Base-by-base conservation (phyloP, 2,888 invertebrate genomes). In the Aplocera efformata region DNA sequence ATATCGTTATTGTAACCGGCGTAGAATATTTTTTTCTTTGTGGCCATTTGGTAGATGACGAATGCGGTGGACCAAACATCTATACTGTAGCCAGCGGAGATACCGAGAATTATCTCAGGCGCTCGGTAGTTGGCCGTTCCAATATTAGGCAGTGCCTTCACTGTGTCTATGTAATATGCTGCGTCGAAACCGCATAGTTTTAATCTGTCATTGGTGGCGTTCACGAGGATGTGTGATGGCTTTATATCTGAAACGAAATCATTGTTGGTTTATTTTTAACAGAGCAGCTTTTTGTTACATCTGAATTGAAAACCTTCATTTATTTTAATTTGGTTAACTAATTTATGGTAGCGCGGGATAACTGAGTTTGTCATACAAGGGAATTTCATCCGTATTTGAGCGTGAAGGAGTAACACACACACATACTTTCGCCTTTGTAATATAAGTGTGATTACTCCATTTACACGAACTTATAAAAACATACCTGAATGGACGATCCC, bases 141-240 rank as follows among this genome's bases (percentile, higher is more conserved):
- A 3, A 61, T 50, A 23, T 54, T 58, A 1, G 72, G 65, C 0
- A 48, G 9, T 0, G 60, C 22, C 0, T 9, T 6, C 0, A 35
- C 24, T 1, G 23, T 8, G 6, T 53, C 7, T 0, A 39, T 30
- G 43, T 63, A 64, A 25, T 57, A 51, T 0, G 72, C 52, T 6
- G 45, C 43, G 40, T 84, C 83, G 44, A 83, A 83, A 1, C 83
- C 81, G 48, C 77, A 71, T 6, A 84, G 43, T 47, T 76, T 81
- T 5, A 84, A 31, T 26, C 33, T 62, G 4, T 54, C 41, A 3
- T 63, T 41, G 1, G 47, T 30, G 8, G 23, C 41, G 39, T 75
- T 67, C 4, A 83, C 22, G 7, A 83, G 58, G 13, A 84, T 71
- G 47, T 84, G 83, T 1, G 26, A 22, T 1, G 81, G 80, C 50